Evolutionary conservation across 2,888 invertebrate species (phyloP).

Genomic region (Agrypnus murinus): DNA sequence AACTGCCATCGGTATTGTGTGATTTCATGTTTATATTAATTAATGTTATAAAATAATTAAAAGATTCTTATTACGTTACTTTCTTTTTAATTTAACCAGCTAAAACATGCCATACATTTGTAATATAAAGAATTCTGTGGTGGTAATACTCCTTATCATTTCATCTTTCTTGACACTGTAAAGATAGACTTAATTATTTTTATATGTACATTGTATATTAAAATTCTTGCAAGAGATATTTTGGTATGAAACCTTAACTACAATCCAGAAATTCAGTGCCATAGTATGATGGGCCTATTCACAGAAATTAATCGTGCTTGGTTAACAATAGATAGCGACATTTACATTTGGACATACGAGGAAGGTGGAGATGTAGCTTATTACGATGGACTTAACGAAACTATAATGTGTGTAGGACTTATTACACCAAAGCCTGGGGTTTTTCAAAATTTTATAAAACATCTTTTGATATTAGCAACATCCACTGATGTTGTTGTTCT

Average conservation of each 20-base stretch:
- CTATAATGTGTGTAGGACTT: slow-evolving; percentile 94
- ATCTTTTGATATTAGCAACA: slow-evolving; percentile 94
- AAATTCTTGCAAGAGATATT: too few species aligned
- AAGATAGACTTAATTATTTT: too few species aligned
- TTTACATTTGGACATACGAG: slow-evolving; percentile 98
- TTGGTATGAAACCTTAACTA: slow-evolving; percentile 56
- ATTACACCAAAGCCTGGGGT: slow-evolving; percentile 91
- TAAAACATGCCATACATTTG: too few species aligned
- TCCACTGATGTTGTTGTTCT: slow-evolving; percentile 94
- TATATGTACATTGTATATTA: too few species aligned
- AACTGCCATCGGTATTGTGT: too few species aligned
- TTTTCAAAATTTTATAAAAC: slow-evolving; percentile 92
- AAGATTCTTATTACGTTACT: too few species aligned
- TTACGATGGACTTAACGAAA: slow-evolving; percentile 95
- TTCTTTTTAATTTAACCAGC: too few species aligned
- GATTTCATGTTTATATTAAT: too few species aligned
- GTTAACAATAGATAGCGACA: slow-evolving; percentile 97
- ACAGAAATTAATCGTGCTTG: slow-evolving; percentile 97
- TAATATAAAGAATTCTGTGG: too few species aligned
- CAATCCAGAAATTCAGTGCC: slow-evolving; percentile 90
- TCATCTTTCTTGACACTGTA: too few species aligned
- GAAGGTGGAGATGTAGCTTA: slow-evolving; percentile 96
- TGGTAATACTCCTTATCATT: too few species aligned
- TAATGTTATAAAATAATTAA: too few species aligned
- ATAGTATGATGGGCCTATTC: slow-evolving; percentile 98